phyloP scores from a whole-genome alignment of 2,888 invertebrate genomes.

The Synergus laeviventris region DNA sequence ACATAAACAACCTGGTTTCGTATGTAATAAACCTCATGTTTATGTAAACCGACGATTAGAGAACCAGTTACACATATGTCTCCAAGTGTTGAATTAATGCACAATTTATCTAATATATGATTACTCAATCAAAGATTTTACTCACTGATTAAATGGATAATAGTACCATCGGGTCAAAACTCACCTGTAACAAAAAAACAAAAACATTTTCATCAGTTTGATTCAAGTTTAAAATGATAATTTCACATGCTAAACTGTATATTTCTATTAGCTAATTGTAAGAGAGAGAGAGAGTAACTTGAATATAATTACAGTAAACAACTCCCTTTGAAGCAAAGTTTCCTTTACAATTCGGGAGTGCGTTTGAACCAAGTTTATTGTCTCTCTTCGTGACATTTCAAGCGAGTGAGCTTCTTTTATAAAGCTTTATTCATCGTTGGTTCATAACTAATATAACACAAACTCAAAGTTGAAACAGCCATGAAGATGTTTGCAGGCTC shows the following conservation, averaged over 20 bases:
- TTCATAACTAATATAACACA: background rate
- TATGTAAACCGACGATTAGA: background rate
- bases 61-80: background rate
- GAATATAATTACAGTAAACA: background rate
- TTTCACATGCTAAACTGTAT: background rate
- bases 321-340: slow-evolving; percentile 2
- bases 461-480: background rate
- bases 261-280: background rate
- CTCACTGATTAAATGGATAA: background rate
- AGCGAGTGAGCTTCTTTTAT: background rate
- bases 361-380: background rate
- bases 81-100: too few species aligned
- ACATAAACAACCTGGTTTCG: slow-evolving; percentile 4
- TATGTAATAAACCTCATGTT: background rate
- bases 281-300: background rate
- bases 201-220: background rate
- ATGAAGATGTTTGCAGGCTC: background rate
- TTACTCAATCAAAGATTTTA: background rate
- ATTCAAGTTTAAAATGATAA: background rate
- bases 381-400: background rate
- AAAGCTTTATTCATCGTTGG: background rate
- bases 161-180: background rate
- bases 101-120: background rate
- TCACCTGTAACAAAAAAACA: slow-evolving; percentile 25
- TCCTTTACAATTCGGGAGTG: background rate